phyloP scores from a whole-genome alignment of 2,113 vertebrate genomes.

The Brevimyrus niger region DNA sequence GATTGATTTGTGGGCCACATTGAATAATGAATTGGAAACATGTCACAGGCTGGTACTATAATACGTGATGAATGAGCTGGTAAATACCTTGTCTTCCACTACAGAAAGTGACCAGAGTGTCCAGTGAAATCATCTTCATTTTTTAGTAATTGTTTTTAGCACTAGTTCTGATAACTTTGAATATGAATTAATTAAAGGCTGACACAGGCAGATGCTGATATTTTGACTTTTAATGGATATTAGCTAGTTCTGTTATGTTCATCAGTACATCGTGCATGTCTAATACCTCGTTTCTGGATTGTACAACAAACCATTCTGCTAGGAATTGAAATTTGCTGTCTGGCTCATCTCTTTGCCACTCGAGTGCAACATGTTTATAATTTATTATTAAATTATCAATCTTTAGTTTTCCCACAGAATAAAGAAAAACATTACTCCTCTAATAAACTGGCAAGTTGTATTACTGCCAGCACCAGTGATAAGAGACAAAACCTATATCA shows the following conservation, averaged over 20 bases:
- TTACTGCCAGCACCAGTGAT: neutral
- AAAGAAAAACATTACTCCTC: neutral
- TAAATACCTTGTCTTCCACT: too few species aligned
- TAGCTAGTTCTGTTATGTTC: too few species aligned
- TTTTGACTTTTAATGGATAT: too few species aligned
- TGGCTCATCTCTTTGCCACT: neutral
- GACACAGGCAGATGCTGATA: too few species aligned
- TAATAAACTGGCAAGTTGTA: neutral
- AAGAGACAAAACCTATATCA: neutral
- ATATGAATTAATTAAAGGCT: too few species aligned
- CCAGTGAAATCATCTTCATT: too few species aligned
- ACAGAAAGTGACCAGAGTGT: too few species aligned
- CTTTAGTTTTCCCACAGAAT: neutral
- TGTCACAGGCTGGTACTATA: neutral
- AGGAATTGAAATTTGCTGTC: neutral
- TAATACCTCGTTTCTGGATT: too few species aligned
- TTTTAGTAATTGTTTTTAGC: too few species aligned
- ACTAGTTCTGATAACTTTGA: too few species aligned
- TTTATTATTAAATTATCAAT: neutral
- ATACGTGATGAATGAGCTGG: too few species aligned
- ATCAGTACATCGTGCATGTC: too few species aligned
- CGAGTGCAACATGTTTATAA: neutral
- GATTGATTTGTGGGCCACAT: neutral
- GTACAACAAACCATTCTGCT: neutral
- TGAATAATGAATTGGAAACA: neutral